Percentiles rank a stretch among this genome's conserved stretches.
Conservation (phyloP, 2,113 vertebrate genomes). For the Gopherus evgoodei region DNA sequence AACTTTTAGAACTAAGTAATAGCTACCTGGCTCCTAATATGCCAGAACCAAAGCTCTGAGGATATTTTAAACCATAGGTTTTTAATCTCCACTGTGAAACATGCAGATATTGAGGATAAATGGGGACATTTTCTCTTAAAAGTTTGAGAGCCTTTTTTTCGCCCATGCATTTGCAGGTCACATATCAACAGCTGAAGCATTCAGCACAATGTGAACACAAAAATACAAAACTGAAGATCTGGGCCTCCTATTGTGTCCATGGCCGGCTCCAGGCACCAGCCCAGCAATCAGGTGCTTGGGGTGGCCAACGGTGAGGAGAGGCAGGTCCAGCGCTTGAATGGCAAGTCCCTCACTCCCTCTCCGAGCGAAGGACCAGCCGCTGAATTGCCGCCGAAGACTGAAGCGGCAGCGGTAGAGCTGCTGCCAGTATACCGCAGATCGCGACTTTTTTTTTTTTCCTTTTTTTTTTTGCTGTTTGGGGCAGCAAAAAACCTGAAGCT, state of each 20-base stretch:
- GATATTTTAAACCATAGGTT: neutral
- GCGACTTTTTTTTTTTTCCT: no score
- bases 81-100: neutral
- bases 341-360: no score
- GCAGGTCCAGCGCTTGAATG: no score
- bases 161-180: neutral
- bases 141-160: neutral
- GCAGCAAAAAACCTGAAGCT: no score
- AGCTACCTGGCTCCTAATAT: neutral
- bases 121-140: neutral
- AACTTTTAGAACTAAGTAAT: slow-evolving; percentile 4
- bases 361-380: no score
- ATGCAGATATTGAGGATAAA: neutral
- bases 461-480: no score
- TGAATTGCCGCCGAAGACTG: no score
- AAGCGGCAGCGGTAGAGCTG: no score
- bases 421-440: no score
- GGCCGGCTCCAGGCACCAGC: no score
- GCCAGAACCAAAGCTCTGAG: neutral
- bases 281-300: no score
- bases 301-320: no score
- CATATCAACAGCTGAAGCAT: neutral
- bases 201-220: neutral
- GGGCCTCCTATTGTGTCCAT: neutral
- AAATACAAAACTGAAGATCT: neutral